Base-by-base conservation (phyloP, 2,888 invertebrate species). In the Sarcophaga caerulescens region DNA sequence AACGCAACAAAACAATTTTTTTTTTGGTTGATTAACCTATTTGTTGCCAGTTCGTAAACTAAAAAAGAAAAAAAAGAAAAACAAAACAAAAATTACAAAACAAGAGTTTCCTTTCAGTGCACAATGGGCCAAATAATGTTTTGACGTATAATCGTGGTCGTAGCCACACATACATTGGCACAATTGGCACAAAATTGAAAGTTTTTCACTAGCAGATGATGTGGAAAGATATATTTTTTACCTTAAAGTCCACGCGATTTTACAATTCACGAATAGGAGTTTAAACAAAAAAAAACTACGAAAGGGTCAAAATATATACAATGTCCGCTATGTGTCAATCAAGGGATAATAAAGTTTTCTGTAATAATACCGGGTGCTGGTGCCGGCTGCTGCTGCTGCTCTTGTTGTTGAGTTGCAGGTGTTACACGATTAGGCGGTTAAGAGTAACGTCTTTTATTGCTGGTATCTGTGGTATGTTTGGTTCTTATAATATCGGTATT, bases 401-500 rank as follows among this genome's bases (percentile, higher is more conserved):
- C 66, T 12, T 11, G 10, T 52, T 62, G 4, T 57, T 57, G 25
- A 17, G 8, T 35, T 35, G 4, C 25, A 19, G 19, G 8, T 57
- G 14, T 44, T 69, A 44, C 1, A 44, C 14, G 21, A 14, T 10
- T 70, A 8, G 6, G 59, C 8, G 45, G 45, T 44, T 81, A 23
- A 59, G 81, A 45, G 76, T 59, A 70, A 14, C 75, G 57, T 52
- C 65, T 74, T 12, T 52, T 44, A 14, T 21, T 17, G 66, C 14
- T 68, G 66, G 3, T 35, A 66, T 17, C 12, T 4, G 21, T 0
- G 12, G 12, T 0, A 47, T 3, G 44, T 63, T 69, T 47, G 6
- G 59, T 19, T 21, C 5, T 8, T 2, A 75, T 10, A 3, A 84
- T 69, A 47, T 79, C 84, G 12, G 84, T 69, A 35, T 84, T 70